Evolutionary conservation across 2,888 invertebrate genomes (phyloP).

Genomic region (Asteroscopus sphinx): DNA sequence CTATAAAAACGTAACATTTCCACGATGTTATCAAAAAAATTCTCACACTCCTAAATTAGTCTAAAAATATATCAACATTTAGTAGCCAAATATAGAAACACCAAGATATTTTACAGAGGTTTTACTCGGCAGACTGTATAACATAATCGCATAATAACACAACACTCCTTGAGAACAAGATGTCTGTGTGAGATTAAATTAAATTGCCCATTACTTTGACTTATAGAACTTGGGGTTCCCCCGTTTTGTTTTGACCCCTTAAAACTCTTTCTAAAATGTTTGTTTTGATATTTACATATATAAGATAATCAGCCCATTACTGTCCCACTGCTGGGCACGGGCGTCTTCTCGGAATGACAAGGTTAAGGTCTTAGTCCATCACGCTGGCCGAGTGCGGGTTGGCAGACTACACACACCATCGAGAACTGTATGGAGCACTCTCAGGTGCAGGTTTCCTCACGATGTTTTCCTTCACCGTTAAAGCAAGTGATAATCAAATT

Average conservation of each 20-base stretch:
- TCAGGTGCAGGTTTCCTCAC: too few relatives aligned
- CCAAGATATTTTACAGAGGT: slow-evolving; percentile 9
- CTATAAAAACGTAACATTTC: too few relatives aligned
- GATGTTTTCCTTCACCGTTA: too few relatives aligned
- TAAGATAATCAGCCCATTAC: too few relatives aligned
- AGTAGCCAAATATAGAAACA: slow-evolving; percentile 13
- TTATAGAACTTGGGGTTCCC: slow-evolving; percentile 50
- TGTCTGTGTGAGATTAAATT: slow-evolving; percentile 75
- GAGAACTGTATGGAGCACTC: too few relatives aligned
- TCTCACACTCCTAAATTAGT: slow-evolving; percentile 10
- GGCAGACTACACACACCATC: too few relatives aligned
- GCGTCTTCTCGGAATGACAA: too few relatives aligned
- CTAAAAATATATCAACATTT: slow-evolving; percentile 11
- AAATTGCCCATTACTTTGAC: slow-evolving; percentile 76
- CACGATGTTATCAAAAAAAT: not conserved
- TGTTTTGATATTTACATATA: too few relatives aligned
- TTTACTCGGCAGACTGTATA: slow-evolving; percentile 41
- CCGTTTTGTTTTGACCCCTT: not conserved
- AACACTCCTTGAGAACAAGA: slow-evolving; percentile 64
- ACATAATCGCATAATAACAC: slow-evolving; percentile 70
- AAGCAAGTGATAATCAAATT: too few relatives aligned
- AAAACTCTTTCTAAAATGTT: not conserved
- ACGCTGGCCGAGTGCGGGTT: too few relatives aligned
- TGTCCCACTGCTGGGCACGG: too few relatives aligned
- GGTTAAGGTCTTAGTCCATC: too few relatives aligned